Conservation (phyloP, 2,888 invertebrate species). For the Scaptomyza flava region DNA sequence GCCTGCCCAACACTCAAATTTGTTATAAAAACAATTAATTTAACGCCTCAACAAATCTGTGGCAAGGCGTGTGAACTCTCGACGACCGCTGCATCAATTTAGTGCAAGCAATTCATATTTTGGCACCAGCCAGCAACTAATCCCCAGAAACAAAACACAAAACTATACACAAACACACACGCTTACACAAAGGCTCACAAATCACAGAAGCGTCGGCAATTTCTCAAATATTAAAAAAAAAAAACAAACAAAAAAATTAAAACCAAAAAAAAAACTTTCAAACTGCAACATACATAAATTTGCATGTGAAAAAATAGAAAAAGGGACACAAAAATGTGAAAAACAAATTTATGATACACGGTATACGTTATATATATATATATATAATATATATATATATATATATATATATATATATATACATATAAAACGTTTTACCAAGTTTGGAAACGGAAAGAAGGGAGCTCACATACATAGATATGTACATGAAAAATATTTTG, state of each 20-base stretch:
- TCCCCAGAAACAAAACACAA: slow-evolving; percentile 43
- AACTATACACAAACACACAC: slow-evolving; percentile 16
- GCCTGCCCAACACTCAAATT: background rate
- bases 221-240: slow-evolving; percentile 64
- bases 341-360: slow-evolving; percentile 57
- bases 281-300: slow-evolving; percentile 50
- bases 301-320: slow-evolving; percentile 36
- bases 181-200: slow-evolving; percentile 29
- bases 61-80: slow-evolving; percentile 38
- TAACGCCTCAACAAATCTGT: slow-evolving; percentile 32
- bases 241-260: slow-evolving; percentile 37
- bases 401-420: background rate
- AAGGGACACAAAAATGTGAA: slow-evolving; percentile 35
- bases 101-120: slow-evolving; percentile 62
- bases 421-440: slow-evolving; percentile 62
- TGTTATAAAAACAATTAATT: slow-evolving; percentile 8
- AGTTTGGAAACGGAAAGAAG: slow-evolving; percentile 45
- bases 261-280: slow-evolving; percentile 31
- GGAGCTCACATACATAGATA: slow-evolving; percentile 25
- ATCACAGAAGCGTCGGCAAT: slow-evolving; percentile 51
- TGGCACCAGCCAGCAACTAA: slow-evolving; percentile 61
- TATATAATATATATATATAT: too few relatives aligned
- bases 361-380: slow-evolving; percentile 42
- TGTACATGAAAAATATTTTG: slow-evolving; percentile 62
- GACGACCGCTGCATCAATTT: slow-evolving; percentile 48